phyloP scores from a whole-genome alignment of 2,113 vertebrate species.

The Pica pica region DNA sequence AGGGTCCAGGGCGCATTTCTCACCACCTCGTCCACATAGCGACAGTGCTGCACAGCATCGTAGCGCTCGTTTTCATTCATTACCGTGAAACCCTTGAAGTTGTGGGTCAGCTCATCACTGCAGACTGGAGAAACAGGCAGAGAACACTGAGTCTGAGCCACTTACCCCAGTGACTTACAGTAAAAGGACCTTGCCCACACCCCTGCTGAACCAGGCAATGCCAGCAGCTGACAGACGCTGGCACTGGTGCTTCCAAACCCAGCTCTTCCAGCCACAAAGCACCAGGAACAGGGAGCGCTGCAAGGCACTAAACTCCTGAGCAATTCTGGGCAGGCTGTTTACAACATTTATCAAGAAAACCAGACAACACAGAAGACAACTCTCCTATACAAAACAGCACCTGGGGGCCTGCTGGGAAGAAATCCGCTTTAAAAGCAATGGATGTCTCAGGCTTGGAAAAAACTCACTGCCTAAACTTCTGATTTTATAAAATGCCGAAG shows the following conservation, averaged over 20 bases:
- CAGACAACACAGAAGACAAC: not conserved
- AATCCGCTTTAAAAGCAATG: not conserved
- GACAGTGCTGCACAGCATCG: slow-evolving; percentile 92
- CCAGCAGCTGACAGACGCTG: not conserved
- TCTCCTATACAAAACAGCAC: not conserved
- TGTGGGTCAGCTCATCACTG: slow-evolving; percentile 95
- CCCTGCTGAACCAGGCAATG: not conserved
- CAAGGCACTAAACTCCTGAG: not conserved
- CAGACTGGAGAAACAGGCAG: slow-evolving; percentile 78
- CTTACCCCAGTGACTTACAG: not conserved
- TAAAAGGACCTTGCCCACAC: not conserved
- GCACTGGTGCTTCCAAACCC: not conserved
- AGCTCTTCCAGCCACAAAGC: not conserved
- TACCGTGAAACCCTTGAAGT: slow-evolving; percentile 97
- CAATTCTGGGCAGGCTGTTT: not conserved
- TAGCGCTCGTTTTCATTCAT: slow-evolving; percentile 97
- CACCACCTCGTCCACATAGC: slow-evolving; percentile 96
- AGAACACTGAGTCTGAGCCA: not conserved
- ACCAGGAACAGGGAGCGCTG: accelerated
- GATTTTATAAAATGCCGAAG: not conserved
- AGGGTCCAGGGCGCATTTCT: slow-evolving; percentile 95
- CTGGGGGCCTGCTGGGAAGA: not conserved
- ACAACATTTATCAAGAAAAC: not conserved
- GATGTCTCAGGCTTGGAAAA: not conserved
- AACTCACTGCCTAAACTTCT: not conserved